Evolutionary conservation across 2,888 invertebrate genomes (phyloP), one percentile per base, ranked within the genome.

Genomic region (Quadroppia sp.): DNA sequence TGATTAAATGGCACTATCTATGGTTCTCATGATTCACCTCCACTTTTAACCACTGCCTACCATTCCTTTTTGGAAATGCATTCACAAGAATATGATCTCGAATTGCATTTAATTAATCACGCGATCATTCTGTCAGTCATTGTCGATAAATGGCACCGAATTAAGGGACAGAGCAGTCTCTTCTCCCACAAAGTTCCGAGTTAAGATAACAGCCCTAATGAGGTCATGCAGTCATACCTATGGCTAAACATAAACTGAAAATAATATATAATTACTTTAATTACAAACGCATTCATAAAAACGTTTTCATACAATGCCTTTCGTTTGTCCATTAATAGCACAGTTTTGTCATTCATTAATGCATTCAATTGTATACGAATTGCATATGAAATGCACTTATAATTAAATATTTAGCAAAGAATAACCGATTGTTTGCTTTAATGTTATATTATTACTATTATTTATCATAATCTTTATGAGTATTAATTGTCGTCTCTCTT

Each of bases 91-190:
- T 42, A 42, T 11, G 15, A 15, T 11, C 9, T n/a, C 1, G 32
- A 30, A 61, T 61, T 17, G 32, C 32, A n/a, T 61, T 61, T 61
- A 61, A 61, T 61, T 61, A 61, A 61, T 61, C 61, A 61, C 61
- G 61, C 61, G 32, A 61, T 61, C 15, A 30, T 32, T 61, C 11
- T n/a, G 53, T 53, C 53, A 61, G 30, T 61, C 30, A 30, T 32
- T 23, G 28, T 23, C 56, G 23, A 56, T 56, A 56, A 56, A 9
- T 32, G 17, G 6, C 45, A 30, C 20, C 13, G 17, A 17, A 61
- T 61, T 61, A 61, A 11, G 13, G 30, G 56, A 59, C 56, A 53
- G 36, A 53, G 3, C 23, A n/a, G 2, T 4, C 13, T 28, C 15
- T 30, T 61, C 61, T 61, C 30, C 61, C 61, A 61, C 17, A 11